Evolutionary conservation across 2,797 vertebrate genomes (phyloP).

Genomic region (Simalia tracyae): DNA sequence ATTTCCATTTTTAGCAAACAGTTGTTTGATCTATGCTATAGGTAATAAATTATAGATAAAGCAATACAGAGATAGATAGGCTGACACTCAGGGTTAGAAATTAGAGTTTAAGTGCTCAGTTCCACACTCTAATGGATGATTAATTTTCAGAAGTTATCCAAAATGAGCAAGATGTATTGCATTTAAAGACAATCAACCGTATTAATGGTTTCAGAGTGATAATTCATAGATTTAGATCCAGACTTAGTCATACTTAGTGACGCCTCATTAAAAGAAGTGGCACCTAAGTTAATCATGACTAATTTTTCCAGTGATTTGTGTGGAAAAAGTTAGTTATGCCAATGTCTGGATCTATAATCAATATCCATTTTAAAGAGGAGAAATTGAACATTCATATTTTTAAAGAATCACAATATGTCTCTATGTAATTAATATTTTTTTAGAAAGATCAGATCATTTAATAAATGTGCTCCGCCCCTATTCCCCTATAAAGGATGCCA

Average conservation of each 20-base stretch:
- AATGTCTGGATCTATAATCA: neutral
- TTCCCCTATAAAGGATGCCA: neutral
- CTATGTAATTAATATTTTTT: neutral
- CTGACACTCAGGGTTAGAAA: neutral
- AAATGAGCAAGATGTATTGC: neutral
- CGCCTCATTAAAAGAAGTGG: neutral
- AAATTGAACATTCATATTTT: neutral
- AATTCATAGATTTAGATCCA: neutral
- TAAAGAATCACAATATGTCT: constrained; percentile 26
- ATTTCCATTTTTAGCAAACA: constrained; percentile 66
- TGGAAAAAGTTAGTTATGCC: neutral
- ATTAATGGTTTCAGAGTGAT: neutral
- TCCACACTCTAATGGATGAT: neutral
- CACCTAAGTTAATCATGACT: neutral
- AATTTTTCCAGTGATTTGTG: neutral
- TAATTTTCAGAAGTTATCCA: neutral
- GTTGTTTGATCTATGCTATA: constrained; percentile 60
- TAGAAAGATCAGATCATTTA: neutral
- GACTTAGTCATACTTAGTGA: neutral
- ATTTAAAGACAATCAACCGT: neutral
- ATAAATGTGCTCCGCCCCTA: neutral
- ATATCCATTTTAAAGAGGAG: neutral
- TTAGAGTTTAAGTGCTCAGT: neutral
- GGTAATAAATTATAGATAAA: neutral
- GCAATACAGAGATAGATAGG: neutral